Base-by-base conservation (phyloP, 2,888 invertebrate genomes). In the Eugnorisma glareosa region DNA sequence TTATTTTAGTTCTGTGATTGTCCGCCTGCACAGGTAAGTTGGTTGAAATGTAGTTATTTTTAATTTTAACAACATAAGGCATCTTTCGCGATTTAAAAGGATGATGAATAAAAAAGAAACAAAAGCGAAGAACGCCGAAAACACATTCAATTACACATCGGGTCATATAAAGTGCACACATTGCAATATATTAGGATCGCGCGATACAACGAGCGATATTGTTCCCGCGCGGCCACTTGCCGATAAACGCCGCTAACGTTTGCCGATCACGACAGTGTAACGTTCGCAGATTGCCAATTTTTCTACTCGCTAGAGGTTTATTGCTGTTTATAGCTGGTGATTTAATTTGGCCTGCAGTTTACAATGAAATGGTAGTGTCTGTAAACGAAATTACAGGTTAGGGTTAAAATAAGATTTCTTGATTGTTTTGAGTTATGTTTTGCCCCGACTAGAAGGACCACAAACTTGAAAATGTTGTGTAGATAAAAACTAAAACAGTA, bases 151-250 rank as follows among this genome's bases (percentile, higher is more conserved):
- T 92, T 92, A 92, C 89, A 88, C 81, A 63, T 81, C 77, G 76
- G 69, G 86, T 82, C 81, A 89, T 86, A 88, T 89, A 89, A 89
- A 89, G 82, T 86, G 89, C 88, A 90, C 89, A 84, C 83, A 79
- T 77, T 78, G 84, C 85, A 77, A 90, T 88, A 89, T 85, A 87
- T 88, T 83, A 85, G 83, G 79, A 76, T 88, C 84, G 89, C 88
- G 86, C 91, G 87, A 88, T 93, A 89, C 89, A 88, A 89, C 76
- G 66, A 82, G 72, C 85, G 86, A 89, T 93, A 95, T 94, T 90
- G 93, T 89, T 93, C 95, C 94, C 95, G 88, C 71, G 93, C 90
- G 94, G 87, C 91, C 92, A 93, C 91, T 95, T 94, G 88, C 76
- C 89, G 89, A 85, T 88, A 88, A 88, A 88, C 85, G 57, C 79